These are phyloP conservation scores for Hylaea fasciaria DNA, from an alignment of 2,888 invertebrate genomes.

Conservation along the genomic window DNA sequence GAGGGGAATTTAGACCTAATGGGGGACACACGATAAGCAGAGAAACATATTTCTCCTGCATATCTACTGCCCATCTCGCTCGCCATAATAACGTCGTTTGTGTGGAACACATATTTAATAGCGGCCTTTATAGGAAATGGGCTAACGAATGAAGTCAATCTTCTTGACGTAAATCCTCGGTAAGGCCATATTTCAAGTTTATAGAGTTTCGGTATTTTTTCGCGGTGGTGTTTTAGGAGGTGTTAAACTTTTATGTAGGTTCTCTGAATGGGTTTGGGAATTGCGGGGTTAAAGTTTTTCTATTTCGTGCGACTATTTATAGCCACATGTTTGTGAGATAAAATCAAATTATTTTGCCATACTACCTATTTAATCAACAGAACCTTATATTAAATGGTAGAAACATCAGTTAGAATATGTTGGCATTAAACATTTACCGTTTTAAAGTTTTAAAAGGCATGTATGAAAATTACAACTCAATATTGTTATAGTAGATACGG, in stretches of 20 bases:
- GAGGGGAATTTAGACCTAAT: constrained; percentile 51
- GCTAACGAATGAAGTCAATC: constrained; percentile 79
- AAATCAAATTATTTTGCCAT: neutral
- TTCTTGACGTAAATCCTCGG: constrained; percentile 73
- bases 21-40: constrained; percentile 58
- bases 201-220: constrained; percentile 71
- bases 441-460: too few relatives aligned
- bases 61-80: constrained; percentile 67
- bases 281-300: constrained; percentile 3
- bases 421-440: too few relatives aligned
- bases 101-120: constrained; percentile 73
- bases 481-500: too few relatives aligned
- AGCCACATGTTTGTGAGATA: neutral
- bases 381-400: too few relatives aligned
- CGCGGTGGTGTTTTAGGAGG: constrained; percentile 52
- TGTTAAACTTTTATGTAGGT: constrained; percentile 58
- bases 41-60: constrained; percentile 57
- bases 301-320: too few relatives aligned
- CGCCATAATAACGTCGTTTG: constrained; percentile 66
- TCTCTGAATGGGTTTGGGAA: constrained; percentile 26
- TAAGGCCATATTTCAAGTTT: constrained; percentile 77
- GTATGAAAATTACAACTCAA: too few relatives aligned
- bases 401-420: neutral
- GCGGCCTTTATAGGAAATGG: constrained; percentile 68
- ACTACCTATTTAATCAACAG: too few relatives aligned